Base-by-base conservation (phyloP, 2,797 vertebrate species). In the Nasua narica region DNA sequence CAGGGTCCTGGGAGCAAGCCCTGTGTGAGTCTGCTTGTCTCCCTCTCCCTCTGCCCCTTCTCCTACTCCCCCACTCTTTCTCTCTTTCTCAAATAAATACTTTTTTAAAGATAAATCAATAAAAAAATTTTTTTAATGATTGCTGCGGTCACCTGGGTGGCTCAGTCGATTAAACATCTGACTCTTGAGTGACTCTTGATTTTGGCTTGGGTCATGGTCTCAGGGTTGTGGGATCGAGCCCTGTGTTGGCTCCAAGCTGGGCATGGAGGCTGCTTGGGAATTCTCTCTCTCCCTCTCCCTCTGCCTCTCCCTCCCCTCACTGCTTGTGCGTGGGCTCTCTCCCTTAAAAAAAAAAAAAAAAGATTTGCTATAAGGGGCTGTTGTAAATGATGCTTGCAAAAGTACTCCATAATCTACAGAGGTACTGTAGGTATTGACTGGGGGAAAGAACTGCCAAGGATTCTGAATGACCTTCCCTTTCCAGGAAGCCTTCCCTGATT, bases 401-500 rank as follows among this genome's bases (percentile, higher is more conserved):
- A 72, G n/a, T 46, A 76, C 74, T 60, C 79, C 7, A 35, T 69
- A 37, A 29, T 62, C 82, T 90, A 88, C 21, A 83, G 77, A 9
- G 11, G 35, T 54, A n/a, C 69, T 16, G 4, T 58, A 50, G 35
- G 21, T 40, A 48, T 74, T 89, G 48, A 43, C 29, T 12, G 19
- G 35, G 12, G 27, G 29, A 19, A 14, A 54, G 27, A 70, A 43
- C 5, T 58, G 67, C 67, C 35, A 74, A 78, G 40, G 58, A n/a
- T 89, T 62, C 46, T 92, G 35, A 87, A 94, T 48, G 67, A 15
- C 9, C 67, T 86, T 40, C 81, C 82, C 88, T 85, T 70, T 92
- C 92, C 88, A 77, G 88, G 56, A 96, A 93, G 96, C 2, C 43
- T 32, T 89, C 62, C 46, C 29, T 40, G 35, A 84, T 70, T 81